Evolutionary conservation across 2,888 invertebrate species (phyloP), one percentile per base, ranked within the genome.

Genomic region (Ormyrus rosae): DNA sequence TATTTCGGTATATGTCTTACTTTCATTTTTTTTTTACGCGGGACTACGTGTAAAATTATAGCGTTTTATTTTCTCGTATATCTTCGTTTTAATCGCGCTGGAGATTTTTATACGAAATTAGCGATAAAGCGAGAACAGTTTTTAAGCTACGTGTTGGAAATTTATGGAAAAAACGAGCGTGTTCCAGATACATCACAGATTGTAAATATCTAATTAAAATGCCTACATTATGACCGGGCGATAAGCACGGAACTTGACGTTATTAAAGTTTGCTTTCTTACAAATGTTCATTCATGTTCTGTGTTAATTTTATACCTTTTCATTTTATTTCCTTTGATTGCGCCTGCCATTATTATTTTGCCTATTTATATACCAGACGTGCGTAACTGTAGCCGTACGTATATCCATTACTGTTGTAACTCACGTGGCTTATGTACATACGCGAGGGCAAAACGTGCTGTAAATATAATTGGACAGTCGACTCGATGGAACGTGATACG

Each of bases 261-360:
- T 82, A 87, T 87, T 86, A 87, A 87, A 86, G 84, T 85, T 87
- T 78, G 81, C 86, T 85, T 81, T 81, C 83, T 81, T 75, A 81
- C 58, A 82, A 81, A 82, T 80, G 78, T 82, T 83, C 80, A 78
- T 79, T 84, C 76, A 81, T 81, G 13, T 77, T 83, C 63, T 78
- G 50, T 81, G 34, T 77, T 79, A 55, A 79, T 79, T 76, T 81
- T 50, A 72, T 55, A 64, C 76, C 78, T 73, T 76, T 81, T 81
- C 79, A 76, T 73, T 82, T 78, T 34, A 72, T 60, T 60, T 82
- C 73, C 82, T 61, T 71, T 73, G 65, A 71, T 65, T 82, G 45
- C 46, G 73, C 76, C 60, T 79, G 64, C 34, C 34, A 78, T 67
- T 77, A 61, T 73, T 53, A 75, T 53, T 75, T 71, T 34, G 53